Base-by-base conservation (phyloP, 2,113 vertebrate genomes). In the Telmatochromis brichardi region DNA sequence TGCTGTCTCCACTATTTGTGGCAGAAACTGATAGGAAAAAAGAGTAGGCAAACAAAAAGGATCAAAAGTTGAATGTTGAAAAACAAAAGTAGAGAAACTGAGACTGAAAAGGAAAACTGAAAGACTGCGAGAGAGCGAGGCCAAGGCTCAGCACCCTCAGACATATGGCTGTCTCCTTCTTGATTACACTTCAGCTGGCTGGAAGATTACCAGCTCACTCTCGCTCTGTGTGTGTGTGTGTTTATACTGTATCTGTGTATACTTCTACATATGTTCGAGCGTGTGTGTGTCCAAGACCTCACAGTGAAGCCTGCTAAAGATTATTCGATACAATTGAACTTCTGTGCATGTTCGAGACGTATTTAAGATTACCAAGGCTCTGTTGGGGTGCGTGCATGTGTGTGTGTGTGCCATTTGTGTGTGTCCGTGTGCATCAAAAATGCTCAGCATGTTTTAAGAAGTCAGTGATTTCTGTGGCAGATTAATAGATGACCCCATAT, bases 141-240 rank as follows among this genome's bases (percentile, higher is more conserved):
- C 93, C 93, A 94, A 89, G 84, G 91, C 91, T 94, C 93, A 93
- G 92, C 91, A 92, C 86, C 89, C 92, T 94, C 93, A 95, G 90
- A 95, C 95, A 96, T 96, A 96, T 96, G 95, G 95, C 84, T 81
- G 90, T 90, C 92, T 93, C 92, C 95, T 92, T 95, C 94, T 95
- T 95, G 95, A 96, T 96, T 96, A 95, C 95, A 95, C 94, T 95
- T 95, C 87, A 96, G 93, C 94, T 95, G 92, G 93, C 91, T 94
- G 94, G 94, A 96, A 93, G 94, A 95, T 96, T 95, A 96, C 94
- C 94, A 96, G 92, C 92, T 88, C 92, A 19, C 58, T 63, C 58
- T 63, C 58, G 4, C 58, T 84, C 40, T 85, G 81, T 93, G 89
- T 90, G 83, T 85, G 63, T 87, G 71, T 87, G 60, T 73, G 65